These are phyloP conservation scores for Sycobia sp. DNA, from an alignment of 1,140 invertebrate species.

Conservation along the genomic window DNA sequence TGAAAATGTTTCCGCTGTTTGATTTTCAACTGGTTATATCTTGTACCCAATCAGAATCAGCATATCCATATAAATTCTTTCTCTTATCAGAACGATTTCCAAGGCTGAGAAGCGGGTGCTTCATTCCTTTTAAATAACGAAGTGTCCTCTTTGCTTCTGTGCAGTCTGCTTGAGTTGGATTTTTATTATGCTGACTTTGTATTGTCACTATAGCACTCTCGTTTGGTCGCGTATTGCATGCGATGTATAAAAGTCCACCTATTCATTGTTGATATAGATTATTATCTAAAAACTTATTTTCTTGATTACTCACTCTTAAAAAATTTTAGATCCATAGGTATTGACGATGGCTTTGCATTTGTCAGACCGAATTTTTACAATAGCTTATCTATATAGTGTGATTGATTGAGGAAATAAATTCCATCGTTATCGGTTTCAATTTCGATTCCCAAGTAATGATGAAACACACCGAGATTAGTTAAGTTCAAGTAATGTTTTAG, in stretches of 20 bases:
- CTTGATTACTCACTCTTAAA: neutral
- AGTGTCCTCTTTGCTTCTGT: conserved; percentile 38
- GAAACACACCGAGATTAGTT: neutral
- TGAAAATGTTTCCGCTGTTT: conserved; percentile 36
- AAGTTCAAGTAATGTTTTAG: neutral
- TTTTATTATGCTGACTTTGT: conserved; percentile 41
- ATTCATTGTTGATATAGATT: neutral
- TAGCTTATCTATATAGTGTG: no score
- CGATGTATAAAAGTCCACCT: conserved; percentile 1
- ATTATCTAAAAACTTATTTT: neutral
- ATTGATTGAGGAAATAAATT: neutral
- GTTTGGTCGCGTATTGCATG: neutral
- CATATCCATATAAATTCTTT: conserved; percentile 1
- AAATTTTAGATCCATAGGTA: conserved; percentile 1
- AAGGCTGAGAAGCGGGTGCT: conserved; percentile 17
- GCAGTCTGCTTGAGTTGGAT: conserved; percentile 36
- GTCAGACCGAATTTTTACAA: conserved; percentile 46
- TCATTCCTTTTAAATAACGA: conserved; percentile 37
- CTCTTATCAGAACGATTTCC: neutral
- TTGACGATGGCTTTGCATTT: conserved; percentile 40
- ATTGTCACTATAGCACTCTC: conserved; percentile 37
- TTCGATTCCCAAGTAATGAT: conserved; percentile 5
- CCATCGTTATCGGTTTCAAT: conserved; percentile 31
- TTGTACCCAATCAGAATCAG: conserved; percentile 33
- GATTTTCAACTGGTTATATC: conserved; percentile 36